Base-by-base conservation (phyloP, 2,888 invertebrate genomes). In the Seladonia tumulorum region DNA sequence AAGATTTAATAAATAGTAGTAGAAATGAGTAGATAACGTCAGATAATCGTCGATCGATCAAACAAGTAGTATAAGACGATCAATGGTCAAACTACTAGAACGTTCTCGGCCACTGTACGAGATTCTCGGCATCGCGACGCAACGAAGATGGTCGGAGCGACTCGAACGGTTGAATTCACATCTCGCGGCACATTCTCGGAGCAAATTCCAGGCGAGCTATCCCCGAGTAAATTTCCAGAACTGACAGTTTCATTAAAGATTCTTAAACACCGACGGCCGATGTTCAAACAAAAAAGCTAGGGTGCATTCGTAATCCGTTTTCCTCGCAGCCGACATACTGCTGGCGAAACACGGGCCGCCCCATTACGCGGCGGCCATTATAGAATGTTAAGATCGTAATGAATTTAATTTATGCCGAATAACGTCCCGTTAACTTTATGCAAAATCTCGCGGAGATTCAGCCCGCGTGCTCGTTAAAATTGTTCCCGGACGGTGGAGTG, bases 341-440 rank as follows among this genome's bases (percentile, higher is more conserved):
- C 16, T 22, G 29, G 29, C 22, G 57, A 45, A 47, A 57, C 35
- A 12, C 22, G 29, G 5, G 22, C 10, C 45, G 18, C 5, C 22
- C 25, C 39, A 16, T 73, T 66, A 29, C 39, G 63, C 42, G 42
- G 10, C 57, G 63, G 2, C 66, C 72, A 74, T 81, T 81, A 68
- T 18, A 18, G n/a, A 70, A 45, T 76, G 25, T 45, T 25, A 70
- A 47, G 16, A 47, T 53, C 29, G 0, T 57, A 72, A 63, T 63
- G 63, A 82, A 70, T 82, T 76, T 39, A 73, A 25, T 25, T 72
- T 63, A n/a, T 35, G n/a, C 53, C 5, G 63, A 39, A 72, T 47
- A 83, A 72, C 45, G 72, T 57, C 29, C 49, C 47, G n/a, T n/a
- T 5, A n/a, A 63, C 35, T 78, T 18, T n/a, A 25, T 29, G 63